Conservation (phyloP, 2,888 invertebrate genomes). For the Rhorus exstirpatorius region DNA sequence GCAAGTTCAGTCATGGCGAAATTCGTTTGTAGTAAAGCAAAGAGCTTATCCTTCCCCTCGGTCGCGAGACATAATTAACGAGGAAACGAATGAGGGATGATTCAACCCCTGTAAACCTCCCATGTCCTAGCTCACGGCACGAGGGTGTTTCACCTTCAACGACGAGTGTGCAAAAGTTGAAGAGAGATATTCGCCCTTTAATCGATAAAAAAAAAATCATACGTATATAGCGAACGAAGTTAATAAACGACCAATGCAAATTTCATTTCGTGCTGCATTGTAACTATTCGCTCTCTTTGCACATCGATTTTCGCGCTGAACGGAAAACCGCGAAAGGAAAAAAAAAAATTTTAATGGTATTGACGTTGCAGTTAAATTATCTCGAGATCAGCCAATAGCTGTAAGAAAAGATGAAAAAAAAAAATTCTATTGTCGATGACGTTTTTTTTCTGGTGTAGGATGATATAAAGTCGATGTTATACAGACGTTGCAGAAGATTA, state of each 20-base stretch:
- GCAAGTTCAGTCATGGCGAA: neutral
- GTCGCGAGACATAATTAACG: constrained; percentile 11
- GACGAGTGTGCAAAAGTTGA: neutral
- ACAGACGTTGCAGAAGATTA: constrained; percentile 32
- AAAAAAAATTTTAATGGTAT: neutral
- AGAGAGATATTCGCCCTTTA: neutral
- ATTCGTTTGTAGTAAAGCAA: neutral
- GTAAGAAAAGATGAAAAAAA: constrained; percentile 17
- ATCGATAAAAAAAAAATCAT: no score
- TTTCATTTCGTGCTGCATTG: neutral
- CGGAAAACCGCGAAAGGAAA: neutral
- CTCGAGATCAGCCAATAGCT: neutral
- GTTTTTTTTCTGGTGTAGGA: constrained; percentile 53
- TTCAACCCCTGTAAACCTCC: no score
- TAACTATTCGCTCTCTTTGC: neutral
- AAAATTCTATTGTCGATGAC: constrained; percentile 61
- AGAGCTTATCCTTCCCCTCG: constrained; percentile 1
- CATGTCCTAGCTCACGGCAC: neutral
- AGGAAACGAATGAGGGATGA: constrained; percentile 31
- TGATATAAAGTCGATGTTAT: neutral
- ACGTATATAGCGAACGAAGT: neutral
- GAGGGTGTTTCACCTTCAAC: constrained; percentile 4
- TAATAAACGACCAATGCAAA: constrained; percentile 1
- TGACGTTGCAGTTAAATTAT: neutral
- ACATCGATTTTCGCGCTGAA: constrained; percentile 4